Evolutionary conservation across 1,140 invertebrate species (phyloP), one percentile per base, ranked within the genome.

Genomic region (Penaeus chinensis): DNA sequence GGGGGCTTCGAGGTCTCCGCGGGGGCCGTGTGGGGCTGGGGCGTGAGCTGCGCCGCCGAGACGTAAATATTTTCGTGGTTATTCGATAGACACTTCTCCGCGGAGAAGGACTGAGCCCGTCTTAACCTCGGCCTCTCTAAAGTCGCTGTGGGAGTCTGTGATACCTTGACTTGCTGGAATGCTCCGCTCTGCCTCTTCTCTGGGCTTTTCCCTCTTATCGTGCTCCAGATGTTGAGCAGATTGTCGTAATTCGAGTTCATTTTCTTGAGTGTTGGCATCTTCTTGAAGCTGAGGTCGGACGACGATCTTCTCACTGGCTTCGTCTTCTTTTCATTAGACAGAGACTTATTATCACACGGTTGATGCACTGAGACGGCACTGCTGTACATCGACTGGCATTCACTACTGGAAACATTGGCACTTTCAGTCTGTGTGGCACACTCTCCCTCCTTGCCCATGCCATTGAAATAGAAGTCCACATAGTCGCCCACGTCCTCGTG

Each of bases 301-400:
- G 84, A 86, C 13, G 84, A 86, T 62, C 84, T 78, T 37, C 78
- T 80, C 11, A 86, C 78, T 16, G 84, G 77, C 74, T 86, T 86
- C 32, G 20, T 79, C 22, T 80, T 80, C 37, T 85, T 85, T 42
- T 85, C 83, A 62, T 20, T 37, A 18, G 54, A 63, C 69, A 32
- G 47, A 8, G 78, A 81, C 37, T 86, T 74, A 69, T 32, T 47
- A 69, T 66, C 78, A 69, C 7, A 47, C 13, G 19, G 24, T 54
- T 91, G 90, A n/a, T 90, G 88, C 69, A 91, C 89, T 27, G 90
- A 90, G 65, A 91, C 87, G 54, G 91, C 91, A 42, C 91, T 91
- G 83, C 91, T 91, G 84, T 91, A 91, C 2, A 89, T 85, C 42
- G 89, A 88, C 18, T 87, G 89, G 69, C 90, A 90, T 69, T 91